These are phyloP conservation scores for Polyploca ridens DNA, from an alignment of 2,888 invertebrate genomes.

Conservation along the genomic window DNA sequence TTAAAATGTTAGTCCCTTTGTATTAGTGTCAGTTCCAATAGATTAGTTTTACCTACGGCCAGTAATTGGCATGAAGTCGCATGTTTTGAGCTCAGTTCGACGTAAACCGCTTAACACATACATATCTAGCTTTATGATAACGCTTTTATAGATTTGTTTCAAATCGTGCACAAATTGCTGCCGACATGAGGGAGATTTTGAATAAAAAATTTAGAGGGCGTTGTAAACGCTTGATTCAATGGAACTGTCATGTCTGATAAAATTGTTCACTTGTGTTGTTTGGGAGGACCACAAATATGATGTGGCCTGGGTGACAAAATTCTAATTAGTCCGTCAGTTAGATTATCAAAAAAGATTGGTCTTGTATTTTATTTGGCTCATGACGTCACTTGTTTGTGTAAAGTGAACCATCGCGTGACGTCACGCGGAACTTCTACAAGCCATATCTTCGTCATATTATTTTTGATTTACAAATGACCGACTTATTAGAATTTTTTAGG, in stretches of 20 bases:
- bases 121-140: conserved; percentile 14
- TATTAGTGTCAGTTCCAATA: conserved; percentile 3
- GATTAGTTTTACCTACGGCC: not conserved
- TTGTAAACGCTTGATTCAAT: not conserved
- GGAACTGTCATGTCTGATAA: not conserved
- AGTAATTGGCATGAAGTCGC: not conserved
- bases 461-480: too few relatives aligned
- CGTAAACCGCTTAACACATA: conserved; percentile 5
- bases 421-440: too few relatives aligned
- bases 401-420: too few relatives aligned
- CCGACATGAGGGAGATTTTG: not conserved
- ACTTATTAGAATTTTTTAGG: too few relatives aligned
- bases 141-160: conserved; percentile 16
- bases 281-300: too few relatives aligned
- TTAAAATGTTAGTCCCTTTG: not conserved
- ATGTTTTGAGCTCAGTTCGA: conserved; percentile 16
- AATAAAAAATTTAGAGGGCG: not conserved
- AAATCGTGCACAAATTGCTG: conserved; percentile 60
- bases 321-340: too few relatives aligned
- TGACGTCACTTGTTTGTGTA: too few relatives aligned
- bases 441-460: too few relatives aligned
- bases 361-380: too few relatives aligned
- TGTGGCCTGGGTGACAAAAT: too few relatives aligned
- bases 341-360: too few relatives aligned
- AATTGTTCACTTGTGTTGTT: not conserved